phyloP scores from a whole-genome alignment of 2,888 invertebrate genomes.

The Pyrrhia umbra region DNA sequence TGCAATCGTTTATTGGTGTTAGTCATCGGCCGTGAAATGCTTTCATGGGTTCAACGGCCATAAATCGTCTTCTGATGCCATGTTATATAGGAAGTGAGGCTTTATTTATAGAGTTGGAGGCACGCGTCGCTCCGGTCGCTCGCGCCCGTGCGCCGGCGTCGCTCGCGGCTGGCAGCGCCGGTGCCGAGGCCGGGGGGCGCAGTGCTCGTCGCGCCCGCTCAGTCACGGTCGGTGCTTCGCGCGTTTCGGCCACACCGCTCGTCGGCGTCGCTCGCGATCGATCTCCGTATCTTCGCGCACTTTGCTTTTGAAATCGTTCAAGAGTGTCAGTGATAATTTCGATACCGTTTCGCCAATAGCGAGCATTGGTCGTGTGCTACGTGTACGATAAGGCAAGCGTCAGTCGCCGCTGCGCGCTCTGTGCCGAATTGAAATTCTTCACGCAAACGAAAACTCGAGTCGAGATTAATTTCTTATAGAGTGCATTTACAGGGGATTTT shows the following conservation, averaged over 20 bases:
- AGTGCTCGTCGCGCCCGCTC: conserved; percentile 72
- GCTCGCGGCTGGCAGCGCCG: conserved; percentile 52
- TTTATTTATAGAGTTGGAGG: conserved; percentile 86
- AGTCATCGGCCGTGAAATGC: conserved; percentile 78
- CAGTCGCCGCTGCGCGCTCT: conserved; percentile 68
- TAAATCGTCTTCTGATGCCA: conserved; percentile 85
- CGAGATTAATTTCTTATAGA: conserved; percentile 73
- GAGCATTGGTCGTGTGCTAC: conserved; percentile 69
- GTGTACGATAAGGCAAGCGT: conserved; percentile 75
- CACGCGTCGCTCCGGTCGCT: conserved; percentile 71
- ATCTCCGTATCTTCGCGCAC: conserved; percentile 71
- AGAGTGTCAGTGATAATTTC: conserved; percentile 84
- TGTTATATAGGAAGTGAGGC: conserved; percentile 84
- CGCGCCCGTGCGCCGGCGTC: conserved; percentile 59
- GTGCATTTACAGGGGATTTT: conserved; percentile 79
- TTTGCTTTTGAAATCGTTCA: conserved; percentile 74
- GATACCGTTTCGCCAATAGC: conserved; percentile 83
- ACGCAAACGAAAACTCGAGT: conserved; percentile 73
- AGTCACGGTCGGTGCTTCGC: conserved; percentile 76
- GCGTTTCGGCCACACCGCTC: conserved; percentile 61
- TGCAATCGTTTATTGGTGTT: conserved; percentile 60
- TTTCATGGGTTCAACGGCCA: conserved; percentile 87
- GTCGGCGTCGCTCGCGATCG: conserved; percentile 60
- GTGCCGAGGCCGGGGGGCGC: conserved; percentile 67
- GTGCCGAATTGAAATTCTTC: conserved; percentile 78